These are phyloP conservation scores for Notocelia uddmanniana DNA, from an alignment of 2,888 invertebrate genomes.

Conservation along the genomic window DNA sequence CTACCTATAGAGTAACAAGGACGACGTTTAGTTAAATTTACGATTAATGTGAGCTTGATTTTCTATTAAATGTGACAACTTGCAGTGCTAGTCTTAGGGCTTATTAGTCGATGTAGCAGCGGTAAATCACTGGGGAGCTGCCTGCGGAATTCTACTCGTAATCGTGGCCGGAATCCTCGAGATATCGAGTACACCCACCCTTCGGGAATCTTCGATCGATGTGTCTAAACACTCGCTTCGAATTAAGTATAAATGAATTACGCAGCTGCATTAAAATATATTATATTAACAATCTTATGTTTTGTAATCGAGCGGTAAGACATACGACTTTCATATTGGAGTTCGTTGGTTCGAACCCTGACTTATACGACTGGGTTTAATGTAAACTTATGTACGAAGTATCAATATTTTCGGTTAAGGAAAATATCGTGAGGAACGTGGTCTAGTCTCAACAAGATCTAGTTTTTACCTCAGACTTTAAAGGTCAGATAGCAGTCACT, in stretches of 20 bases:
- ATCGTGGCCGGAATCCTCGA: conserved; percentile 41
- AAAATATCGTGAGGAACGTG: too few relatives aligned
- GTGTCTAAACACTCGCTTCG: conserved; percentile 10
- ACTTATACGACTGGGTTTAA: too few relatives aligned
- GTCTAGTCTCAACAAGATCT: too few relatives aligned
- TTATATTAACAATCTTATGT: not conserved
- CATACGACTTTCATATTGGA: too few relatives aligned
- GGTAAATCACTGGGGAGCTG: conserved; percentile 38
- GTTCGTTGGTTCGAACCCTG: too few relatives aligned
- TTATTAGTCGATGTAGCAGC: conserved; percentile 32
- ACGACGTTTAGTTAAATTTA: not conserved
- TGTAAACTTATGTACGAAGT: too few relatives aligned
- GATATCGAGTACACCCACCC: conserved; percentile 11
- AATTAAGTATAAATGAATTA: conserved; percentile 3
- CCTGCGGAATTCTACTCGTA: conserved; percentile 45
- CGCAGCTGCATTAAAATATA: not conserved
- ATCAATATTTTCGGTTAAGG: too few relatives aligned
- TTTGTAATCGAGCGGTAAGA: too few relatives aligned
- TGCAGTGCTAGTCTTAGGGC: conserved; percentile 8
- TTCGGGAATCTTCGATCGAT: conserved; percentile 16
- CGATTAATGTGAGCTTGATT: not conserved
- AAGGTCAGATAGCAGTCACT: too few relatives aligned
- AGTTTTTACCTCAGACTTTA: too few relatives aligned
- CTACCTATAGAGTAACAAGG: too few relatives aligned
- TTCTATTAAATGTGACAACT: not conserved